A percentile compares a stretch with the other conserved stretches of the same genome.
These are phyloP conservation scores for Rallus limicola DNA, from an alignment of 2,113 vertebrate genomes.

Conservation along the genomic window DNA sequence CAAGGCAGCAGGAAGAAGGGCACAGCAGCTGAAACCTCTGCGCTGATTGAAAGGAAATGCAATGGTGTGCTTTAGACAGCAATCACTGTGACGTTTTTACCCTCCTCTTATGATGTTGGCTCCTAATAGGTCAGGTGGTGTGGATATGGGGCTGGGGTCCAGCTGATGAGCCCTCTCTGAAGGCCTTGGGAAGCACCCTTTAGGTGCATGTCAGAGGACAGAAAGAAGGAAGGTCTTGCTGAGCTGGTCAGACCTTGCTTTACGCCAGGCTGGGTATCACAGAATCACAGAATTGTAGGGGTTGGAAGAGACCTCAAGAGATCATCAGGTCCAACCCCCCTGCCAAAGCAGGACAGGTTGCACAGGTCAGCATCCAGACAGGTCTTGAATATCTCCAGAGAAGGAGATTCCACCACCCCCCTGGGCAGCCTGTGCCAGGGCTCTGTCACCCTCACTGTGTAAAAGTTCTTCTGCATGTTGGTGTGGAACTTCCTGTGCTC, in stretches of 20 bases:
- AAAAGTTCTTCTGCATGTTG: too few relatives aligned
- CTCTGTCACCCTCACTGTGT: too few relatives aligned
- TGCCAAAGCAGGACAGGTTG: too few relatives aligned
- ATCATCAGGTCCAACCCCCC: too few relatives aligned
- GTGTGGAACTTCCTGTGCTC: too few relatives aligned
- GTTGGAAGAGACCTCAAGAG: too few relatives aligned
- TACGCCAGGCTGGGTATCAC: accelerated
- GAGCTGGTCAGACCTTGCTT: background rate
- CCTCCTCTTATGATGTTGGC: background rate
- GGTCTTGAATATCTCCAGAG: too few relatives aligned
- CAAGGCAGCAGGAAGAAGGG: background rate
- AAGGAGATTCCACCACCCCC: too few relatives aligned
- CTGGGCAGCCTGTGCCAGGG: too few relatives aligned
- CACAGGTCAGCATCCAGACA: too few relatives aligned
- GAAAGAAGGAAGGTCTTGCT: background rate
- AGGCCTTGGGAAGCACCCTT: background rate
- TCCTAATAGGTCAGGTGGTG: accelerated
- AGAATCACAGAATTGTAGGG: too few relatives aligned
- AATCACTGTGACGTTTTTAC: background rate
- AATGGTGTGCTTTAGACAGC: accelerated
- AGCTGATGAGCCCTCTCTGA: background rate
- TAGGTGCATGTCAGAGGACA: background rate
- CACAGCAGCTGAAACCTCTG: background rate
- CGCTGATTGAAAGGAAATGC: accelerated
- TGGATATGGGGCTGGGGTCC: background rate